phyloP scores from a whole-genome alignment of 2,888 invertebrate genomes.

The Drosophila gaucha region DNA sequence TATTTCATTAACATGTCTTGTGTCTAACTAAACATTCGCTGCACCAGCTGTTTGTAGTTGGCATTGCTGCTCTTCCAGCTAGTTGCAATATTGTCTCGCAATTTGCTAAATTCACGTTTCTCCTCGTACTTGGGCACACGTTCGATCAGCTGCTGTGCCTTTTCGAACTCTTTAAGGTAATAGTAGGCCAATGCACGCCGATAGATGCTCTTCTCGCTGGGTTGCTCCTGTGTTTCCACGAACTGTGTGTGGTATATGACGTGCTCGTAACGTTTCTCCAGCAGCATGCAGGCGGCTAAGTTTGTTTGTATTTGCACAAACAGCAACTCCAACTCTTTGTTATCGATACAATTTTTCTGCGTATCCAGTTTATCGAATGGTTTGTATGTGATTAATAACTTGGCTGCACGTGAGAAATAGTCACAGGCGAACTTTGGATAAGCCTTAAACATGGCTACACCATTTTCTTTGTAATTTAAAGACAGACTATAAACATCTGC shows the following conservation, averaged over 20 bases:
- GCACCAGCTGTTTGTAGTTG: constrained; percentile 86
- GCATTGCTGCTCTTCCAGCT: constrained; percentile 87
- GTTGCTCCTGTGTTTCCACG: constrained; percentile 78
- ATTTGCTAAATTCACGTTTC: constrained; percentile 87
- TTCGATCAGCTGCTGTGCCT: constrained; percentile 87
- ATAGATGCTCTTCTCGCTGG: constrained; percentile 86
- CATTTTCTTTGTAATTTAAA: constrained; percentile 85
- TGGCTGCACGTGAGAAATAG: constrained; percentile 90
- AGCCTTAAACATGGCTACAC: constrained; percentile 88
- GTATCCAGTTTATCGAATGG: constrained; percentile 86
- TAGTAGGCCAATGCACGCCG: constrained; percentile 85
- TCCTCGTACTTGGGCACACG: constrained; percentile 87
- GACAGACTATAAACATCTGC: constrained; percentile 84
- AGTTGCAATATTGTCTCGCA: constrained; percentile 86
- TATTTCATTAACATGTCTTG: background rate
- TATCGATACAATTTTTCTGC: constrained; percentile 72
- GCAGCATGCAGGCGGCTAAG: constrained; percentile 92
- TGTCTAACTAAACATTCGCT: constrained; percentile 85
- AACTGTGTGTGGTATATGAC: constrained; percentile 87
- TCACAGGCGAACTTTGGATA: constrained; percentile 89
- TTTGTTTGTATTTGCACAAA: constrained; percentile 91
- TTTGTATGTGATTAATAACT: constrained; percentile 88
- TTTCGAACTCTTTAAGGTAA: constrained; percentile 88
- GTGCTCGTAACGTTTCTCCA: constrained; percentile 88
- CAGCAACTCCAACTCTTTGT: constrained; percentile 86